phyloP scores from a whole-genome alignment of 2,888 invertebrate genomes.

The Catocala sponsa region DNA sequence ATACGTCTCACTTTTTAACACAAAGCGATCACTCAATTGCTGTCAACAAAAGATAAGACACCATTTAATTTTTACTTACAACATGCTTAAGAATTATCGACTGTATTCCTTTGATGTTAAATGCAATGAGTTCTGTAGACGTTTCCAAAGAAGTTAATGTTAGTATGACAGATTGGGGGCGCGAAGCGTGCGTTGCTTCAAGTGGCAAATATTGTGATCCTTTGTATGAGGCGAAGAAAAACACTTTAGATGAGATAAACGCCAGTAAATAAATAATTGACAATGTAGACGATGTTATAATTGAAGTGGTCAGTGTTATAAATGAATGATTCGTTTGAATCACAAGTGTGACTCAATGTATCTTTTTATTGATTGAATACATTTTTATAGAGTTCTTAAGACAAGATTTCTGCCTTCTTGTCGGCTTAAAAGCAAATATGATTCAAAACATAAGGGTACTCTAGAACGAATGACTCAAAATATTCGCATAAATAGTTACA shows the following conservation, averaged over 20 bases:
- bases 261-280: constrained; percentile 55
- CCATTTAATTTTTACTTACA: constrained; percentile 63
- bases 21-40: constrained; percentile 64
- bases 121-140: constrained; percentile 27
- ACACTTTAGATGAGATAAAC: constrained; percentile 60
- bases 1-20: constrained; percentile 53
- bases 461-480: constrained; percentile 4
- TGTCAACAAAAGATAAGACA: constrained; percentile 67
- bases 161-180: constrained; percentile 60
- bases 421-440: not conserved
- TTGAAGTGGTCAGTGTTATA: constrained; percentile 16
- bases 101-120: constrained; percentile 42
- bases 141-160: constrained; percentile 44
- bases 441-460: not conserved
- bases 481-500: constrained; percentile 16
- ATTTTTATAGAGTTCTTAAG: constrained; percentile 1
- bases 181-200: constrained; percentile 45
- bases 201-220: constrained; percentile 59
- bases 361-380: not conserved
- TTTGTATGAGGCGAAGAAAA: constrained; percentile 56
- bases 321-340: constrained; percentile 12
- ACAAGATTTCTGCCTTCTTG: not conserved
- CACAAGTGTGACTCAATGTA: constrained; percentile 4
- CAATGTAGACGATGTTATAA: constrained; percentile 41
- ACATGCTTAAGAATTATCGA: constrained; percentile 36